Conservation (phyloP, 2,888 invertebrate genomes). For the Hypselothyrea guttata region DNA sequence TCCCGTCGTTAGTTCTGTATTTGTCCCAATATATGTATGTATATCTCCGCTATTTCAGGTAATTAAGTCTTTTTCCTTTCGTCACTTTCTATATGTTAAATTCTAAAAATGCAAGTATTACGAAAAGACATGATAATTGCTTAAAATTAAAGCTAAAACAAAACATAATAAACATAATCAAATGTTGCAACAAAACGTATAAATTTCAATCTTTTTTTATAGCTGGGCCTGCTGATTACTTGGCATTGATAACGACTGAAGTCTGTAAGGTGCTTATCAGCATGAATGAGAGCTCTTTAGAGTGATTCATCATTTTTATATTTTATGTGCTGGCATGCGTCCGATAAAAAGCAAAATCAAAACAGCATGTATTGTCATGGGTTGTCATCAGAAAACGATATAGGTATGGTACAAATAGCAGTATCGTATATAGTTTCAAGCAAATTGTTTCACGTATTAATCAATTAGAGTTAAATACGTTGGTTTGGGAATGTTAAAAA, state of each 20-base stretch:
- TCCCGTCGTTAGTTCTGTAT: constrained; percentile 33
- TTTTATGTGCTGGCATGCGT: constrained; percentile 26
- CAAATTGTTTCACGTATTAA: no score
- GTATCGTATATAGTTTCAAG: no score
- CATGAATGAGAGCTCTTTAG: constrained; percentile 12
- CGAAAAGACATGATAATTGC: constrained; percentile 50
- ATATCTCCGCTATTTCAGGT: constrained; percentile 42
- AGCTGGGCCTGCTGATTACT: constrained; percentile 29
- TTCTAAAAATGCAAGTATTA: constrained; percentile 64
- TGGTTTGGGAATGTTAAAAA: no score
- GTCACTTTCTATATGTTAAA: constrained; percentile 44
- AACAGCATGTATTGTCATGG: constrained; percentile 7
- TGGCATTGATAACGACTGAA: constrained; percentile 6
- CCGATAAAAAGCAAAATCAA: constrained; percentile 27
- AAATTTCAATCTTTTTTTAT: constrained; percentile 21
- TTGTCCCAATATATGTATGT: constrained; percentile 24
- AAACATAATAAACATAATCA: constrained; percentile 46
- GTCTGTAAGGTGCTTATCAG: constrained; percentile 38
- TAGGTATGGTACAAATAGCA: neutral
- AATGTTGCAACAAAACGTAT: constrained; percentile 44
- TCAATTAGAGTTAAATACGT: no score
- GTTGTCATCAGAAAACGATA: constrained; percentile 7
- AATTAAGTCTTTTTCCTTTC: constrained; percentile 26
- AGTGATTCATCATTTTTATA: constrained; percentile 16
- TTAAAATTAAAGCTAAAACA: constrained; percentile 40